Percentiles rank a stretch among this genome's conserved stretches.
Evolutionary conservation across 2,113 vertebrate species (phyloP).

Genomic region (Tupaia tana): DNA sequence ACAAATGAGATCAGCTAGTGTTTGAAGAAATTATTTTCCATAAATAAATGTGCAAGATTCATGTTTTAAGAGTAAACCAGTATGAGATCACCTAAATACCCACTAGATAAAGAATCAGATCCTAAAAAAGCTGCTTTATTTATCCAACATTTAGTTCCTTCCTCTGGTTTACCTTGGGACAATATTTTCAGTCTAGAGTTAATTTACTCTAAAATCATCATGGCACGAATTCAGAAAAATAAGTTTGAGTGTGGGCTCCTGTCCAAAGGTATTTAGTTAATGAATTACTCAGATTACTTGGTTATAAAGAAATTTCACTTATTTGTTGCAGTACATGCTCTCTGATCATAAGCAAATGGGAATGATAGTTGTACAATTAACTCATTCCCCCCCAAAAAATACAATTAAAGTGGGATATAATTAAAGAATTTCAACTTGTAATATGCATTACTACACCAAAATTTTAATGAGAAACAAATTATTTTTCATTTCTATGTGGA

Average conservation of each 20-base stretch:
- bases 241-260: constrained; percentile 40
- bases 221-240: constrained; percentile 35
- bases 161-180: neutral
- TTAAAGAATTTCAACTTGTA: constrained; percentile 48
- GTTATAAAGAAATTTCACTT: constrained; percentile 36
- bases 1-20: constrained; percentile 51
- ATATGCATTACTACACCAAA: constrained; percentile 14
- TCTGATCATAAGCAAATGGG: constrained; percentile 14
- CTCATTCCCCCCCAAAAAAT: neutral
- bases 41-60: constrained; percentile 12
- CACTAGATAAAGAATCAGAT: neutral
- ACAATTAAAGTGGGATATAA: neutral
- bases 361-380: constrained; percentile 24
- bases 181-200: constrained; percentile 22
- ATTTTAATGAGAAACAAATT: constrained; percentile 3
- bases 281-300: constrained; percentile 44
- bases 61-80: neutral
- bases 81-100: neutral
- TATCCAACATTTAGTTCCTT: constrained; percentile 21
- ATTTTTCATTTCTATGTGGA: neutral
- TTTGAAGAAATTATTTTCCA: constrained; percentile 64
- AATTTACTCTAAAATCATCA: constrained; percentile 50
- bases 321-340: neutral
- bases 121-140: neutral
- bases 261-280: constrained; percentile 64